A percentile compares a stretch with the other conserved stretches of the same genome.
These are phyloP conservation scores for Steatocranus sp. DNA, from an alignment of 2,797 vertebrate species.

Conservation along the genomic window DNA sequence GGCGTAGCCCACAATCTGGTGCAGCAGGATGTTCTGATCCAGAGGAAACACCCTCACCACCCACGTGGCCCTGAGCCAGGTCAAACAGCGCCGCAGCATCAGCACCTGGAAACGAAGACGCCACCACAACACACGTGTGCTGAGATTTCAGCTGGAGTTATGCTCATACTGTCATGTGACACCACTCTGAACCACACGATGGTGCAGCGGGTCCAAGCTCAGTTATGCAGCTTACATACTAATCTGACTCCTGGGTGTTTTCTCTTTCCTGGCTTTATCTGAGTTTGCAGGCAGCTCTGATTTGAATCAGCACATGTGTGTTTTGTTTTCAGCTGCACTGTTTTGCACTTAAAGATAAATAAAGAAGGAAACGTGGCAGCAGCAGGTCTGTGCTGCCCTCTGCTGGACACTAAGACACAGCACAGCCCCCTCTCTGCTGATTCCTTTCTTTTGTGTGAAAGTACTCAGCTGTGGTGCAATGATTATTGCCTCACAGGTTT, in stretches of 20 bases:
- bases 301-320: background rate
- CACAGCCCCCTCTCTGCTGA: background rate
- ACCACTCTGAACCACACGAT: background rate
- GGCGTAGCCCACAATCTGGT: slow-evolving; percentile 83
- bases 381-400: background rate
- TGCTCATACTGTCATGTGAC: background rate
- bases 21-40: slow-evolving; percentile 83
- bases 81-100: slow-evolving; percentile 85
- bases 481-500: background rate
- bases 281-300: background rate
- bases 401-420: background rate
- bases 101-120: slow-evolving; percentile 69
- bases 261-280: background rate
- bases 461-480: background rate
- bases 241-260: background rate
- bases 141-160: background rate
- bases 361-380: fast-evolving
- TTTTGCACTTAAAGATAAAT: background rate
- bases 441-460: background rate
- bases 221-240: background rate
- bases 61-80: slow-evolving; percentile 82
- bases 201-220: background rate
- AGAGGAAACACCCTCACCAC: slow-evolving; percentile 79
- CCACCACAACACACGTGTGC: background rate
- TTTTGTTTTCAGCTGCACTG: background rate